Conservation (phyloP, 2,797 vertebrate species). For the Hapalemur alaotrensis region DNA sequence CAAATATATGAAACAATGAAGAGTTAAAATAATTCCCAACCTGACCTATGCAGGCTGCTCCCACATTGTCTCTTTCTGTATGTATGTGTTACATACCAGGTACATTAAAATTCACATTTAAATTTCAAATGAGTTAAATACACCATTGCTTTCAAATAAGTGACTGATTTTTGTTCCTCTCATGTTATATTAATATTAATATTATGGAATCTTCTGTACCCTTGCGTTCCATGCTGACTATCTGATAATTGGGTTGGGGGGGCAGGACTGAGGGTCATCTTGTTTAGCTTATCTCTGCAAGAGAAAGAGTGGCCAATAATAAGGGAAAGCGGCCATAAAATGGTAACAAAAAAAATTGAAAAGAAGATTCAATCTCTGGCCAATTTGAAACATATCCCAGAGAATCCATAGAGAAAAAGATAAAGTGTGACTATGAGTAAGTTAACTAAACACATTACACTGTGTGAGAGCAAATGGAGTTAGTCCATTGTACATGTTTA, state of each 20-base stretch:
- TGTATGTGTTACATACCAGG: slow-evolving; percentile 69
- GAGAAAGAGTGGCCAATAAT: slow-evolving; percentile 82
- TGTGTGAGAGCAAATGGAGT: slow-evolving; percentile 86
- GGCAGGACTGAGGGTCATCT: slow-evolving; percentile 79
- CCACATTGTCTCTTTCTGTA: background rate
- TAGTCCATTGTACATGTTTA: slow-evolving; percentile 91
- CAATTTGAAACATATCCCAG: slow-evolving; percentile 88
- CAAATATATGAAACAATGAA: slow-evolving; percentile 47
- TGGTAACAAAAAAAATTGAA: slow-evolving; percentile 83
- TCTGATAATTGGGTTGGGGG: slow-evolving; percentile 85
- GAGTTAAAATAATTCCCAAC: slow-evolving; percentile 71
- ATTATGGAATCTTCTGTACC: slow-evolving; percentile 75
- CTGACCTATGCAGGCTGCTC: slow-evolving; percentile 64
- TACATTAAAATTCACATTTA: slow-evolving; percentile 84
- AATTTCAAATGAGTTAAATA: slow-evolving; percentile 86
- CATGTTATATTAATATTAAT: slow-evolving; percentile 85
- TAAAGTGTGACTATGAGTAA: slow-evolving; percentile 87
- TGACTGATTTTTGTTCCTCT: slow-evolving; percentile 83
- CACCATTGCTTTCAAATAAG: slow-evolving; percentile 82
- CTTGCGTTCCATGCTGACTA: slow-evolving; percentile 79
- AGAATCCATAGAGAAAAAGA: slow-evolving; percentile 86
- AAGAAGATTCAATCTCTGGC: slow-evolving; percentile 88
- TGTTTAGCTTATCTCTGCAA: slow-evolving; percentile 84
- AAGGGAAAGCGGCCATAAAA: slow-evolving; percentile 83
- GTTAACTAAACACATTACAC: slow-evolving; percentile 88